These are phyloP conservation scores for Scrobipalpa costella DNA, from an alignment of 2,888 invertebrate species.

Conservation along the genomic window DNA sequence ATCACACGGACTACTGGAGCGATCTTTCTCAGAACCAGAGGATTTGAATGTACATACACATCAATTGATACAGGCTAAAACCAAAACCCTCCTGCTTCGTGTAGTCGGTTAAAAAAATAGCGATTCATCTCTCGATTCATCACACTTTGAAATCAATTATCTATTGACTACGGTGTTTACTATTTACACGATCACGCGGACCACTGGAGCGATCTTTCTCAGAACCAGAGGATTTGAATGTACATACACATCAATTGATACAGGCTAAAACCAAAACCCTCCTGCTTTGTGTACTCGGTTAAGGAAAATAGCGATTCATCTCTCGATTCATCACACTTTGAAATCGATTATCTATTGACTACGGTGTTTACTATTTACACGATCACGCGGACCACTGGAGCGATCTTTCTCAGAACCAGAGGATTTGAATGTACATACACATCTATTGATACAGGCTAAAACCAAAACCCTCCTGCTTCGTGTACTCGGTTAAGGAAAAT, in stretches of 20 bases:
- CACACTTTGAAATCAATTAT: conserved; percentile 7
- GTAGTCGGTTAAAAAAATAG: no score
- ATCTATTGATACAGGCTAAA: neutral
- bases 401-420: conserved; percentile 18
- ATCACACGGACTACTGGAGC: conserved; percentile 24
- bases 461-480: neutral
- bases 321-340: neutral
- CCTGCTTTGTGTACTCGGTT: no score
- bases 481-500: no score
- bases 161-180: conserved; percentile 23
- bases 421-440: no score
- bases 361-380: conserved; percentile 26
- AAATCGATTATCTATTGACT: conserved; percentile 12
- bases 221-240: neutral
- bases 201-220: conserved; percentile 21
- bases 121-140: no score
- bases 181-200: conserved; percentile 25
- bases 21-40: conserved; percentile 9
- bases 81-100: neutral
- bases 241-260: no score
- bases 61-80: neutral
- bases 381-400: conserved; percentile 24
- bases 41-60: neutral
- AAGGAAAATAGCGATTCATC: no score
- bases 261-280: neutral